A percentile compares a stretch with the other conserved stretches of the same genome.
phyloP scores from a whole-genome alignment of 2,888 invertebrate species.

The Villa cingulata region DNA sequence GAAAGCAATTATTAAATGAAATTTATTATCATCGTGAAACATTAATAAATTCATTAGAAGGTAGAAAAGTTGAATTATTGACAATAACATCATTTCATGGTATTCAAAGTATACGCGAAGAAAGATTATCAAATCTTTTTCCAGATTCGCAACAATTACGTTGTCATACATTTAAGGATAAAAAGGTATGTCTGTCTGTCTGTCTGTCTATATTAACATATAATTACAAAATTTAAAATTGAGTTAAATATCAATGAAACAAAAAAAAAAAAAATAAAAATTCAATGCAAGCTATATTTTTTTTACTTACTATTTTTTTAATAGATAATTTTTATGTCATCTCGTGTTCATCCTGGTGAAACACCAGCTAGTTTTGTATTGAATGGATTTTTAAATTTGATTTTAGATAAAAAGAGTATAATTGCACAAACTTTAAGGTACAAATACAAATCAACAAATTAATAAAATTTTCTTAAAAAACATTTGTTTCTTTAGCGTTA shows the following conservation, averaged over 20 bases:
- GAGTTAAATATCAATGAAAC: no score
- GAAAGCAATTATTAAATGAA: slow-evolving; percentile 39
- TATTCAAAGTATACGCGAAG: slow-evolving; percentile 56
- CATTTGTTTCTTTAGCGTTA: no score
- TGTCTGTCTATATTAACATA: no score
- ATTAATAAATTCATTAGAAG: slow-evolving; percentile 64
- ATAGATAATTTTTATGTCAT: slow-evolving; percentile 71
- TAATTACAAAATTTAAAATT: no score
- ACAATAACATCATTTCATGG: slow-evolving; percentile 73
- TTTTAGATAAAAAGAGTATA: slow-evolving; percentile 60
- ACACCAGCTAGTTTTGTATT: slow-evolving; percentile 83
- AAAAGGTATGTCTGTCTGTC: slow-evolving; percentile 56
- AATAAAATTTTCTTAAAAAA: no score
- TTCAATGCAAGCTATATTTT: slow-evolving; percentile 1
- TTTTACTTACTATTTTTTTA: slow-evolving; percentile 1
- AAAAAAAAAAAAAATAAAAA: no score
- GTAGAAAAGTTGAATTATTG: slow-evolving; percentile 61
- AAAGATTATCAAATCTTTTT: slow-evolving; percentile 56
- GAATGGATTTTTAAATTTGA: slow-evolving; percentile 71
- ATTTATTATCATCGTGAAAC: slow-evolving; percentile 78
- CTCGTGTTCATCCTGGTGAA: slow-evolving; percentile 85
- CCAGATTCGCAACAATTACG: slow-evolving; percentile 52
- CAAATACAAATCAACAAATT: no score
- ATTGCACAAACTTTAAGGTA: slow-evolving; percentile 56
- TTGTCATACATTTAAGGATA: slow-evolving; percentile 59